Conservation (phyloP, 2,113 vertebrate genomes). For the Leptosomus discolor region DNA sequence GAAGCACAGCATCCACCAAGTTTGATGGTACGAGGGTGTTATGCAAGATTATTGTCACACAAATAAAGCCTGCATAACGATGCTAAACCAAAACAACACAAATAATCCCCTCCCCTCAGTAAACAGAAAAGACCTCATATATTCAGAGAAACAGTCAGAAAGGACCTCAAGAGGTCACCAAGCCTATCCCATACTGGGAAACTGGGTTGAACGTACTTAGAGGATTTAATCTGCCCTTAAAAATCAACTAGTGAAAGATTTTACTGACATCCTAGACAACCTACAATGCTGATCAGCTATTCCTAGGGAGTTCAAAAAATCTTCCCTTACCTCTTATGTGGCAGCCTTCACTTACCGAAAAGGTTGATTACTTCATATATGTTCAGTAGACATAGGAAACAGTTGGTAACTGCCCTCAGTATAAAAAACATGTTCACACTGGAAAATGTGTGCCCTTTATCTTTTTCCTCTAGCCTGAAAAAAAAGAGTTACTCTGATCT, state of each 20-base stretch:
- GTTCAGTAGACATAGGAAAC: background rate
- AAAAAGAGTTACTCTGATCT: background rate
- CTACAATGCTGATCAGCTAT: background rate
- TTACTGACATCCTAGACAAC: background rate
- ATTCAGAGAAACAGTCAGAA: background rate
- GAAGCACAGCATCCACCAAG: background rate
- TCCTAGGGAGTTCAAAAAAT: background rate
- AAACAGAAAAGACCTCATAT: background rate
- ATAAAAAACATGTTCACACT: background rate
- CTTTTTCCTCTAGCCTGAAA: background rate
- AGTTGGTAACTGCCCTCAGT: background rate
- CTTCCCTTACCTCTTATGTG: background rate
- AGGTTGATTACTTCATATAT: background rate
- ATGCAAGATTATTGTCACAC: background rate
- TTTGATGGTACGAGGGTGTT: background rate
- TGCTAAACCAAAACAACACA: background rate
- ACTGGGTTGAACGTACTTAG: background rate
- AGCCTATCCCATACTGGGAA: background rate
- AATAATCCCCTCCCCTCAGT: background rate
- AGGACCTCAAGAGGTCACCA: background rate
- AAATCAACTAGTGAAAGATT: background rate
- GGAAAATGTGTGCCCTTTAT: background rate
- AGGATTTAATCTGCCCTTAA: background rate
- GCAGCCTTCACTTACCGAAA: background rate
- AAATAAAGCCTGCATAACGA: background rate